Evolutionary conservation across 2,888 invertebrate genomes (phyloP).

Genomic region (Hydropsyche betteni): DNA sequence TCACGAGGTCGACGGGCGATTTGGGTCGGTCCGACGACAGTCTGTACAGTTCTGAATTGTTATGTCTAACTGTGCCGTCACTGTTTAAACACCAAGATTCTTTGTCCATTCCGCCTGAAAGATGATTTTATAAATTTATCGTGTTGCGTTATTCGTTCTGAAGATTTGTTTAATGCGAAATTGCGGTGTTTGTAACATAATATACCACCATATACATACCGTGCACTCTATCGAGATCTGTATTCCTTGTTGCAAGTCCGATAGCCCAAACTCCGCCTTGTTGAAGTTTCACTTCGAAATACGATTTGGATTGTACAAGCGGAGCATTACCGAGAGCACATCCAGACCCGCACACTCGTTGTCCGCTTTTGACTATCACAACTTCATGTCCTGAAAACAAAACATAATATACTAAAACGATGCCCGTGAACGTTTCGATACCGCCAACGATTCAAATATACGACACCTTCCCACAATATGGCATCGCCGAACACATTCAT

Average conservation of each 20-base stretch:
- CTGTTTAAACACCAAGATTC: conserved; percentile 95
- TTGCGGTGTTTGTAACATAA: too few relatives aligned
- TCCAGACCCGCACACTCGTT: conserved; percentile 93
- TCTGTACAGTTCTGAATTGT: conserved; percentile 80
- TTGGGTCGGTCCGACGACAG: conserved; percentile 63
- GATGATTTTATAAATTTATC: not conserved
- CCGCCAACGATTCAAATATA: too few relatives aligned
- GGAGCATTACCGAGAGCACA: conserved; percentile 95
- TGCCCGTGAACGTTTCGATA: too few relatives aligned
- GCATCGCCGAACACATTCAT: too few relatives aligned
- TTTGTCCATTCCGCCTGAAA: conserved; percentile 80
- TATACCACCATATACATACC: too few relatives aligned
- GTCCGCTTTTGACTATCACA: conserved; percentile 93
- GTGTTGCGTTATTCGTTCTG: too few relatives aligned
- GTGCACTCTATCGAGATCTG: conserved; percentile 86
- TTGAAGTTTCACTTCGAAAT: conserved; percentile 97
- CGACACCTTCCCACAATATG: too few relatives aligned
- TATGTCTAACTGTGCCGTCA: conserved; percentile 87
- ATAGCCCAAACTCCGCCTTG: conserved; percentile 97
- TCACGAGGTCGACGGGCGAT: conserved; percentile 55
- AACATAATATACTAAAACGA: too few relatives aligned
- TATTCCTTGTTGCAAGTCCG: conserved; percentile 88
- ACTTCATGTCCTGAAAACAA: conserved; percentile 84
- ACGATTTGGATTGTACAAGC: conserved; percentile 95
- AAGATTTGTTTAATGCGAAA: too few relatives aligned